Base-by-base conservation (phyloP, 2,797 vertebrate species). In the Rhabdophis nuchalis region DNA sequence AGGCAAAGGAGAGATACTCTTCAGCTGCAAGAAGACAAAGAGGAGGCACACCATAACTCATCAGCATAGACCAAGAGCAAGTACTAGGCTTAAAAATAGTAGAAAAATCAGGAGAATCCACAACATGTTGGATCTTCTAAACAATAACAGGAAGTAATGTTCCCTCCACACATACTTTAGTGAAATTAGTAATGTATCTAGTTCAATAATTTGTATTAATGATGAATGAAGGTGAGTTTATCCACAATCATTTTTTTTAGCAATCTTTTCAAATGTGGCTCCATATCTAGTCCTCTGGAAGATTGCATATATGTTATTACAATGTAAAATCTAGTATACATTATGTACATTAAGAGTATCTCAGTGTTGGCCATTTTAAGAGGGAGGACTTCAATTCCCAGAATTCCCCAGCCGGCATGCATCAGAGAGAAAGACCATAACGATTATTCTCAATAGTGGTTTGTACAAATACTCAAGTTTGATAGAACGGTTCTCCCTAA, bases 1-100 rank as follows among this genome's bases (percentile, higher is more conserved):
- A 99, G 57, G 99, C 98, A 93, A 98, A 99, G 0, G 99, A 99
- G 85, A 99, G 96, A 92, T 98, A 99, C 93, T 99, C 99, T 96
- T 99, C 99, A 0, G 99, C 99, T 99, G 95, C 41, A 89, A 88
- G 92, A 11, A 95, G 32, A 95, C 92, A 93, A 91, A 57, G 77
- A 90, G 88, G 23, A 32, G 29, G 4, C 85, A 10, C 1, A 87
- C 1, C 2, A 50, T 53, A 2, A 46, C 0, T 1, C 54, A 50
- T 14, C 54, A 87, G 87, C 0, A 50, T 0, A 0, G 90, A 25
- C 29, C 36, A 94, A 32, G 10, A 89, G 93, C 72, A 93, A 94
- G 89, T 93, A 57, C 0, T 82, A 82, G 88, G 94, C 11, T 64
- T n/a, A 10, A 41, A 8, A 14, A 16, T 61, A 18, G 41, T 52